Percentiles rank a stretch among this genome's conserved stretches.
Conservation (phyloP, 2,797 vertebrate genomes). For the Hirundo rustica region DNA sequence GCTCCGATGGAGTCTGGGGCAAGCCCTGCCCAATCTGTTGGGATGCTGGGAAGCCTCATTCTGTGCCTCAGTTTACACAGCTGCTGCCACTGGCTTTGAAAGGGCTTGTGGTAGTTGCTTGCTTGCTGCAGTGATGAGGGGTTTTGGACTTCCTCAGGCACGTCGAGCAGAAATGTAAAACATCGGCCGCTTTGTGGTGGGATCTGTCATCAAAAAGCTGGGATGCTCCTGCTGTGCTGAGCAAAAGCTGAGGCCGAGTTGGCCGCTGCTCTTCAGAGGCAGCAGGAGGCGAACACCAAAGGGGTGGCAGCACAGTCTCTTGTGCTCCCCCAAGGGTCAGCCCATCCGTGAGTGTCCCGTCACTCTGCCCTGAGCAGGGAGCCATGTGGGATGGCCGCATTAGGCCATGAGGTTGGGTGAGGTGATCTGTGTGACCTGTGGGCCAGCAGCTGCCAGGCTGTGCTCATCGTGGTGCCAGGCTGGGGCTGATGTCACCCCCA, state of each 20-base stretch:
- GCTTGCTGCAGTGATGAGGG: fast-evolving
- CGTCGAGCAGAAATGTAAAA: not conserved
- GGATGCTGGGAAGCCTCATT: not conserved
- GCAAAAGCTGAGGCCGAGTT: not conserved
- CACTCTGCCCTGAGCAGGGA: not conserved
- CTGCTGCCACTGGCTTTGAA: not conserved
- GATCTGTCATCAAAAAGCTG: not conserved
- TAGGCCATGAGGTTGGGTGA: fast-evolving
- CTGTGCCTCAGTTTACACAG: not conserved
- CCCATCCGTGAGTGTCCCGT: fast-evolving
- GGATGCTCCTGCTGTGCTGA: not conserved
- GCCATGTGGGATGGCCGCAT: fast-evolving
- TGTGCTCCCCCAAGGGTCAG: not conserved
- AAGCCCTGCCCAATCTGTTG: not conserved
- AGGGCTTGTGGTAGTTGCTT: not conserved
- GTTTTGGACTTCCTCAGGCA: not conserved
- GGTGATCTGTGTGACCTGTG: not conserved
- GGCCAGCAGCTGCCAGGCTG: not conserved
- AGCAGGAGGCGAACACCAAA: not conserved
- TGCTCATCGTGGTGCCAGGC: fast-evolving
- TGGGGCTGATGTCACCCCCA: not conserved
- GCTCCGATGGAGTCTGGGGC: fast-evolving
- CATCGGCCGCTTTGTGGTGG: not conserved
- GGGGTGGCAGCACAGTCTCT: fast-evolving
- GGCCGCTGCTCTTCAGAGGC: not conserved